A percentile compares a stretch with the other conserved stretches of the same genome.
These are phyloP conservation scores for Strigamia maritima DNA, from an alignment of 2,888 invertebrate species.

Conservation along the genomic window DNA sequence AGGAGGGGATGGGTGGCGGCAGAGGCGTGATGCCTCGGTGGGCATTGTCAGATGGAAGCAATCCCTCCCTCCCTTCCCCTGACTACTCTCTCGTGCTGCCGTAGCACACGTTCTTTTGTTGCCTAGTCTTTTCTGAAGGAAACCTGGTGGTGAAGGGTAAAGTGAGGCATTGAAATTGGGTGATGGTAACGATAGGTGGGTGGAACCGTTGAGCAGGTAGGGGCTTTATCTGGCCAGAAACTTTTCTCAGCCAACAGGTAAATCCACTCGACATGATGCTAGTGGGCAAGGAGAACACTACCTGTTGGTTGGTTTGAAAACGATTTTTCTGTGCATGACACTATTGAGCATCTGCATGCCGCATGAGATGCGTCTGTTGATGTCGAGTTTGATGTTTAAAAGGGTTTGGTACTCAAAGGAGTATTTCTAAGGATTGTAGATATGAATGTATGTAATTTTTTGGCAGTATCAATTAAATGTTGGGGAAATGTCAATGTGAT, in stretches of 20 bases:
- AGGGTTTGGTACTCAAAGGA: no score
- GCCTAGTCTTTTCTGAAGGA: background rate
- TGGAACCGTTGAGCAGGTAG: constrained; percentile 4
- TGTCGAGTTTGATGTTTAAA: no score
- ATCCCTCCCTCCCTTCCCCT: background rate
- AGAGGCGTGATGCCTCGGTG: background rate
- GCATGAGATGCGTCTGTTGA: background rate
- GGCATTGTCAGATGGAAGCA: constrained; percentile 4
- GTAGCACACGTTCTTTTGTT: constrained; percentile 4
- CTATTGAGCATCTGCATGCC: no score
- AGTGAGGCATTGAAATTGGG: constrained; percentile 4
- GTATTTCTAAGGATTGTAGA: no score
- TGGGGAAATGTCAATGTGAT: no score
- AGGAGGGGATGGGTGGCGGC: background rate
- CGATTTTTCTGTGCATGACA: no score
- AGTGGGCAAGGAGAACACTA: constrained; percentile 1
- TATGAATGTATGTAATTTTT: no score
- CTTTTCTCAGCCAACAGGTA: constrained; percentile 4
- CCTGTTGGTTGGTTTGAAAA: background rate
- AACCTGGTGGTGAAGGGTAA: constrained; percentile 4
- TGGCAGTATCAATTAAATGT: no score
- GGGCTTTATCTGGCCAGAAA: background rate
- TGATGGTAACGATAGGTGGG: constrained; percentile 4
- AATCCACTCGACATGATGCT: constrained; percentile 4
- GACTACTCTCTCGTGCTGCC: background rate